A percentile compares a stretch with the other conserved stretches of the same genome.
phyloP scores from a whole-genome alignment of 2,113 vertebrate genomes.

The Leptosomus discolor region DNA sequence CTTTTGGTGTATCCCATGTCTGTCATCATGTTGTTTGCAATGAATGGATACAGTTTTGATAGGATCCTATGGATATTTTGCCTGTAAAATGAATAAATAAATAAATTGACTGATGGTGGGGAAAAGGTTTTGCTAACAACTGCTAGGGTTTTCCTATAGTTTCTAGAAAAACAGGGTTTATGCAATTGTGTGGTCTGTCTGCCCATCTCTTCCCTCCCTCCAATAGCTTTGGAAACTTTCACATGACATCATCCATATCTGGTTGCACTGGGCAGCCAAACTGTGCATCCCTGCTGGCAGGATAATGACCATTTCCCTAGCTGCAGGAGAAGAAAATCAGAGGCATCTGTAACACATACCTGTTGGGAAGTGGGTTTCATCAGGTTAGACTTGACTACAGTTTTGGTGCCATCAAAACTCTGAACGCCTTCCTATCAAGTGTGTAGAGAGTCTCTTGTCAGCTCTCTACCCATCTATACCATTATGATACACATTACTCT shows the following conservation, averaged over 20 bases:
- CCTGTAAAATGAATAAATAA: background rate
- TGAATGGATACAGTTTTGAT: background rate
- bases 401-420: background rate
- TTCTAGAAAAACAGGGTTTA: background rate
- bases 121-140: background rate
- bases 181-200: background rate
- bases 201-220: background rate
- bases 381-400: background rate
- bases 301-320: background rate
- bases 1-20: background rate
- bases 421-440: background rate
- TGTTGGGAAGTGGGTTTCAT: background rate
- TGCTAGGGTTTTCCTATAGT: background rate
- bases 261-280: background rate
- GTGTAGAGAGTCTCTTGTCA: background rate
- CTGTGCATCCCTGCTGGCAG: background rate
- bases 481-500: background rate
- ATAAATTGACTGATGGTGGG: fast-evolving
- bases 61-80: background rate
- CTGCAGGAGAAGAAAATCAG: background rate
- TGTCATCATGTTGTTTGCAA: background rate
- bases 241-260: background rate
- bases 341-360: background rate
- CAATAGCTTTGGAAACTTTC: background rate
- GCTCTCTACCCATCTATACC: background rate